phyloP scores from a whole-genome alignment of 2,888 invertebrate genomes.

The Lithophane ornitopus region DNA sequence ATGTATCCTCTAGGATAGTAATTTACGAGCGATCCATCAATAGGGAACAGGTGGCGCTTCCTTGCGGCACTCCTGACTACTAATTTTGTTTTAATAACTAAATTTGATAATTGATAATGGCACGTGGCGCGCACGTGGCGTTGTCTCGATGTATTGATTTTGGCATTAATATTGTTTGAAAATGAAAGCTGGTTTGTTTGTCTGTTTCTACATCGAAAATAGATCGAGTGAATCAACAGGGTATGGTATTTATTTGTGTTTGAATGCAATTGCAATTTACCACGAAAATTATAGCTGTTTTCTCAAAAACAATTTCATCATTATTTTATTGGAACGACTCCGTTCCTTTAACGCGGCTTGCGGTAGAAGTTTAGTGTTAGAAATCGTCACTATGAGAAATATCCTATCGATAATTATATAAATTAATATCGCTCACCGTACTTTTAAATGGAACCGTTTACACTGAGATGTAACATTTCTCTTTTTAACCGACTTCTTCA shows the following conservation, averaged over 20 bases:
- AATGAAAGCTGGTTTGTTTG: not conserved
- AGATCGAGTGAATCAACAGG: not conserved
- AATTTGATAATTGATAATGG: conserved; percentile 25
- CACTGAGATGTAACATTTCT: too few relatives aligned
- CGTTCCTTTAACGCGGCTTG: too few relatives aligned
- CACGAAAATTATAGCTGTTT: not conserved
- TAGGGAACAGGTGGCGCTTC: conserved; percentile 51
- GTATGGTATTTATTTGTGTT: not conserved
- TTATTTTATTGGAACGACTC: not conserved
- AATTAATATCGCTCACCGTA: too few relatives aligned
- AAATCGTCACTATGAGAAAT: too few relatives aligned
- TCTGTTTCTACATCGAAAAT: not conserved
- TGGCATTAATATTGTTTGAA: conserved; percentile 2
- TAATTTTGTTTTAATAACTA: conserved; percentile 42
- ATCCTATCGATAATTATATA: too few relatives aligned
- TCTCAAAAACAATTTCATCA: not conserved
- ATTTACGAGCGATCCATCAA: conserved; percentile 50
- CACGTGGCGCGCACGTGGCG: conserved; percentile 11
- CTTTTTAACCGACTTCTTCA: too few relatives aligned
- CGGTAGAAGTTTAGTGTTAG: too few relatives aligned
- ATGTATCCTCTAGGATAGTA: conserved; percentile 27
- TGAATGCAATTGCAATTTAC: not conserved
- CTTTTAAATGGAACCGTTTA: too few relatives aligned
- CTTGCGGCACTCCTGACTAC: conserved; percentile 27
- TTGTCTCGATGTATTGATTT: conserved; percentile 15